Evolutionary conservation across 2,888 invertebrate genomes (phyloP), one percentile per base, ranked within the genome.

Genomic region (Drosophila acutilabella): DNA sequence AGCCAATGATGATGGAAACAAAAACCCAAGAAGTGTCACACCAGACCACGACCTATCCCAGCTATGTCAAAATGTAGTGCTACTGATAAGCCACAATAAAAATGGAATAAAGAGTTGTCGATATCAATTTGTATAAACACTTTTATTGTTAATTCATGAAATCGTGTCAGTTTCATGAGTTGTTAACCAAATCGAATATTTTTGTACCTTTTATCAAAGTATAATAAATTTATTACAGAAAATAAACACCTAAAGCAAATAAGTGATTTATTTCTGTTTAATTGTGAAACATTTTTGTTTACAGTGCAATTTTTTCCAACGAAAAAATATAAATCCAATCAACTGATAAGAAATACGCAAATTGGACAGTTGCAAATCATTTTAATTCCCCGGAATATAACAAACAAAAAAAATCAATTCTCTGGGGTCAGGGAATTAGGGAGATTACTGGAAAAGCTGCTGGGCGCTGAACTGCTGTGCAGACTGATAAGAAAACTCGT

Each of bases 11-110:
- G 30, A 30, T 30, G 30, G 8, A 30, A 36, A 36, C 36, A 2
- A 30, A 47, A 13, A 14, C 26, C 7, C 2, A 4, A 7, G 33
- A 16, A 11, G 48, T 26, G 16, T 45, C 45, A 2, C 23, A 40
- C 2, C 60, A 66, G 52, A 70, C 50, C 23, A 44, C 69, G 11
- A 57, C 72, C 1, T 87, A 89, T 62, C 81, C 87, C 42, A 81
- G 72, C 58, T 90, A 90, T 65, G 81, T 83, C 2, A 90, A 85
- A 71, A 87, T 90, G 33, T 89, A 36, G 36, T 36, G 7, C 13
- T 13, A 50, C 7, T 33, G 18, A 50, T 33, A 36, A n/a, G 13
- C n/a, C n/a, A n/a, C n/a, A n/a, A n/a, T n/a, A 18, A 50, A 50
- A 30, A 26, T 3, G 4, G 5, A 23, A 23, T 7, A 26, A 26